Conservation (phyloP, 1,140 invertebrate species). For the Eubasilissa regina region DNA sequence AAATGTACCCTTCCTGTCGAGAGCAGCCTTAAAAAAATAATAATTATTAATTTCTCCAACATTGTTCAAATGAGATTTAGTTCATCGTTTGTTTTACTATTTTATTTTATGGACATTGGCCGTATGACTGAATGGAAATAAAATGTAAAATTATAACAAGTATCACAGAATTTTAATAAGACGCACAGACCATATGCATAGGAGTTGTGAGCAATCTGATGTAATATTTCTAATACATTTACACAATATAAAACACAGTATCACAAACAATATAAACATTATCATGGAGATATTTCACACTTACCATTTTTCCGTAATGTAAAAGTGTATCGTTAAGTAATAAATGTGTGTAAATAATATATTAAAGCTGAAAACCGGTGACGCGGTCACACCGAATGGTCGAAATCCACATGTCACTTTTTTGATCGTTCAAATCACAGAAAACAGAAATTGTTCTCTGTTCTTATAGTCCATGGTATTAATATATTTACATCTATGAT, state of each 20-base stretch:
- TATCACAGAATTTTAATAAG: too few species aligned
- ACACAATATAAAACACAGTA: not conserved
- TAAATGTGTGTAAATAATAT: not conserved
- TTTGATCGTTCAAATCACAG: not conserved
- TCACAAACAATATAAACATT: not conserved
- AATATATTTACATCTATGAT: too few species aligned
- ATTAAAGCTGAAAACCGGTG: constrained; percentile 1
- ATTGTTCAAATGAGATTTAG: too few species aligned
- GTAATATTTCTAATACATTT: constrained; percentile 1
- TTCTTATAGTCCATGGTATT: too few species aligned
- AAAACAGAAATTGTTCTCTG: not conserved
- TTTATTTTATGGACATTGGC: too few species aligned
- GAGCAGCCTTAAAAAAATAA: constrained; percentile 63
- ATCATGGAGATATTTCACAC: not conserved
- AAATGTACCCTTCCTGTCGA: constrained; percentile 92
- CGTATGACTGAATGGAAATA: too few species aligned
- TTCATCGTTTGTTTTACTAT: too few species aligned
- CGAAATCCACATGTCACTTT: constrained; percentile 10
- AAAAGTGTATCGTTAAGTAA: not conserved
- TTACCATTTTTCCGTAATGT: constrained; percentile 7
- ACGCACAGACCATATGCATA: constrained; percentile 13
- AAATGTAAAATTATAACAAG: too few species aligned
- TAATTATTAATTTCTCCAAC: too few species aligned
- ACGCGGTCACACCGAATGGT: not conserved
- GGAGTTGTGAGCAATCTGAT: constrained; percentile 2